These are phyloP conservation scores for Rhagonycha fulva DNA, from an alignment of 2,888 invertebrate species.

Conservation along the genomic window DNA sequence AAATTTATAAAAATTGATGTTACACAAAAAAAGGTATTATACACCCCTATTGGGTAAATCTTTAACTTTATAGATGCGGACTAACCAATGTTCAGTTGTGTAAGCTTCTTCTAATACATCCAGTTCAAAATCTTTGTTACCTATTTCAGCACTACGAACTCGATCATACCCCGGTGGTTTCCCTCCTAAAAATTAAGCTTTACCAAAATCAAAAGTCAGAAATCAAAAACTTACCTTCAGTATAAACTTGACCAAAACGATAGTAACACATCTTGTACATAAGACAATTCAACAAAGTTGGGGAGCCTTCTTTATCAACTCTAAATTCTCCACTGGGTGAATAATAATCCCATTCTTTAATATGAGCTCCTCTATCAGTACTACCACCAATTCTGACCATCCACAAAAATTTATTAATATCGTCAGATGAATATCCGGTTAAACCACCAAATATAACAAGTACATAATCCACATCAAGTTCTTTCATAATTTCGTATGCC, in stretches of 20 bases:
- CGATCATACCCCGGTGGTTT: constrained; percentile 96
- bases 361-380: constrained; percentile 92
- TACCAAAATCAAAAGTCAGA: neutral
- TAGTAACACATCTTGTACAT: constrained; percentile 99
- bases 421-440: constrained; percentile 97
- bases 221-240: constrained; percentile 77
- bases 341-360: constrained; percentile 96
- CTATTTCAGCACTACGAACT: constrained; percentile 96
- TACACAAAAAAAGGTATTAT: constrained; percentile 51
- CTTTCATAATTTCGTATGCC: constrained; percentile 97
- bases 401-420: constrained; percentile 99
- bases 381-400: constrained; percentile 96
- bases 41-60: constrained; percentile 87
- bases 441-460: constrained; percentile 98
- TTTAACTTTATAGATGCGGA: constrained; percentile 97
- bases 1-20: neutral
- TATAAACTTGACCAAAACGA: constrained; percentile 94
- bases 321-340: constrained; percentile 94
- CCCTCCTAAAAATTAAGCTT: constrained; percentile 57
- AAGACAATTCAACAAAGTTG: constrained; percentile 89
- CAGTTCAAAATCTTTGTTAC: constrained; percentile 97
- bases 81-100: constrained; percentile 99
- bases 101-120: constrained; percentile 99
- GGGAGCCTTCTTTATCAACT: constrained; percentile 92
- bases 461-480: constrained; percentile 97